Percentiles rank a stretch among this genome's conserved stretches.
Conservation (phyloP, 1,140 invertebrate genomes). For the Globodera rostochiensis region DNA sequence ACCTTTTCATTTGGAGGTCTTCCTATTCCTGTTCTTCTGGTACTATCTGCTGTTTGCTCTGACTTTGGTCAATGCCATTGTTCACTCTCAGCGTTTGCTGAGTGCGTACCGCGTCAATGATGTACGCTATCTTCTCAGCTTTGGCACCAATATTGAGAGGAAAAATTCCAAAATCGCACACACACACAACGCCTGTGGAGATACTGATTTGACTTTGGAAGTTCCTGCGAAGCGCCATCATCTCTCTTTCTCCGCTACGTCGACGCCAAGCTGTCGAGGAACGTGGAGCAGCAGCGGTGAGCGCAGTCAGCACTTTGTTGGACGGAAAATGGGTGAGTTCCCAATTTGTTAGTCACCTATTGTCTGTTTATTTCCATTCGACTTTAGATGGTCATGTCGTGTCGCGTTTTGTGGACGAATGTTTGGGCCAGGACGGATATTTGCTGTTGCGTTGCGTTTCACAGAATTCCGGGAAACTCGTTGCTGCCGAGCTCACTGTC, state of each 20-base stretch:
- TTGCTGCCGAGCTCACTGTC: not conserved
- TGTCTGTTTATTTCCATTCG: not conserved
- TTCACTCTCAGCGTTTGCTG: not conserved
- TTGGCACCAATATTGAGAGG: not conserved
- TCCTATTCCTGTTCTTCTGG: slow-evolving; percentile 22
- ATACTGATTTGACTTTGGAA: not conserved
- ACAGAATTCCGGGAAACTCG: not conserved
- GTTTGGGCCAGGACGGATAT: not conserved
- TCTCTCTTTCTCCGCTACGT: not conserved
- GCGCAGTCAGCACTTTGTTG: not conserved
- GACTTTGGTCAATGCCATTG: not conserved
- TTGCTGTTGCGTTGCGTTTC: not conserved
- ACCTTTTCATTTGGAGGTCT: slow-evolving; percentile 3
- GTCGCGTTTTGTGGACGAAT: not conserved
- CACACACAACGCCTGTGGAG: not conserved
- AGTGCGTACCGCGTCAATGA: not conserved
- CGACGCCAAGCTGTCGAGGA: not conserved
- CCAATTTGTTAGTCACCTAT: not conserved
- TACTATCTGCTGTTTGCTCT: slow-evolving; percentile 5
- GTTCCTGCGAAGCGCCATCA: not conserved
- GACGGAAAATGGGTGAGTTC: not conserved
- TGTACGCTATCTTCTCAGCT: not conserved
- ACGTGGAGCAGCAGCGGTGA: not conserved
- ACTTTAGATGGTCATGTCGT: not conserved
- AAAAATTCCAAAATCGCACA: not conserved